phyloP scores from a whole-genome alignment of 1,140 invertebrate genomes.

The Drosophila parabipectinata region DNA sequence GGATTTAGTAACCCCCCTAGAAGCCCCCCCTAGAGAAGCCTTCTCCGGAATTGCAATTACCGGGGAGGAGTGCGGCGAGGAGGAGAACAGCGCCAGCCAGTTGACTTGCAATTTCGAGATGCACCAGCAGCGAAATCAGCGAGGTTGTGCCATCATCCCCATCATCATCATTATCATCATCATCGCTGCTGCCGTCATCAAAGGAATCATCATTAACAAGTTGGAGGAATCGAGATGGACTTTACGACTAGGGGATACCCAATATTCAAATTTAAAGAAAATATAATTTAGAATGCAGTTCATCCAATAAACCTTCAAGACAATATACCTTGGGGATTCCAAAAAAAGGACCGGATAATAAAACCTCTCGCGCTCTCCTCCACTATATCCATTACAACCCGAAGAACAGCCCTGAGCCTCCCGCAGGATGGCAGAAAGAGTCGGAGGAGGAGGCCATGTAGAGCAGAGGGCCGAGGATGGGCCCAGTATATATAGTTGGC shows the following conservation, averaged over 20 bases:
- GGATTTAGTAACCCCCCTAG: slow-evolving; percentile 54
- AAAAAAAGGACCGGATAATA: slow-evolving; percentile 18
- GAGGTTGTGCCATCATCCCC: slow-evolving; percentile 51
- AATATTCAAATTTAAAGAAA: background rate
- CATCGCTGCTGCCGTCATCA: slow-evolving; percentile 23
- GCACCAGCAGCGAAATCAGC: slow-evolving; percentile 51
- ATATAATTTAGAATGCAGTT: background rate
- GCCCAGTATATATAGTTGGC: slow-evolving; percentile 57
- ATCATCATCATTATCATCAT: slow-evolving; percentile 24
- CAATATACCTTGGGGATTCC: slow-evolving; percentile 21
- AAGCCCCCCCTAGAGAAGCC: slow-evolving; percentile 14
- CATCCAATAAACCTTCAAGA: background rate
- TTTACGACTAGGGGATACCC: slow-evolving; percentile 14
- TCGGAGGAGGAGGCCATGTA: slow-evolving; percentile 19
- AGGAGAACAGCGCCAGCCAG: slow-evolving; percentile 43
- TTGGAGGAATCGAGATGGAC: background rate
- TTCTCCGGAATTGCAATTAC: slow-evolving; percentile 54
- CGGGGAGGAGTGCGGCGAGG: slow-evolving; percentile 38
- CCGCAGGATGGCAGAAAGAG: slow-evolving; percentile 11
- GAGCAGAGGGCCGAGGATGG: slow-evolving; percentile 40
- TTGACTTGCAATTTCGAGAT: slow-evolving; percentile 75
- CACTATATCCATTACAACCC: slow-evolving; percentile 55
- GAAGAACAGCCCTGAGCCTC: slow-evolving; percentile 5
- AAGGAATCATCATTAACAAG: slow-evolving; percentile 42
- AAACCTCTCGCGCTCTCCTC: slow-evolving; percentile 42